Evolutionary conservation across 2,888 invertebrate species (phyloP).

Genomic region (Tiliacea citrago): DNA sequence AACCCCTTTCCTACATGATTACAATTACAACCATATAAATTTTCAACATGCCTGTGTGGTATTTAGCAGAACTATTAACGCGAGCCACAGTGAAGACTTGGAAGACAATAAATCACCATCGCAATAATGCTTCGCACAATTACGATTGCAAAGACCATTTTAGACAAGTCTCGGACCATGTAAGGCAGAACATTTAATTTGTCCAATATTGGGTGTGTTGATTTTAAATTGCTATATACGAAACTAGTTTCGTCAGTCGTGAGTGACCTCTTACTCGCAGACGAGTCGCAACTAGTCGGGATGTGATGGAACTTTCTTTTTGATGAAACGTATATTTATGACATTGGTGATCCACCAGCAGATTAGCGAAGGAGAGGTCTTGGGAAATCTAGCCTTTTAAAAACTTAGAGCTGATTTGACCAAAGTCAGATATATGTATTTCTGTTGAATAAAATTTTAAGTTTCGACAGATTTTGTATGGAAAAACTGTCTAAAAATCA

Average conservation of each 20-base stretch:
- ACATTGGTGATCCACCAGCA: constrained; percentile 51
- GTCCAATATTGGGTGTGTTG: constrained; percentile 72
- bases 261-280: constrained; percentile 75
- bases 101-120: constrained; percentile 50
- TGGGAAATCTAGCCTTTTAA: background rate
- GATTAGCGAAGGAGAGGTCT: constrained; percentile 17
- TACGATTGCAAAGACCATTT: constrained; percentile 62
- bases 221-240: constrained; percentile 68
- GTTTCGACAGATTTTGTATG: no score
- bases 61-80: constrained; percentile 49
- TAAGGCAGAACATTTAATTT: constrained; percentile 65
- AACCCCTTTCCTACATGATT: constrained; percentile 13
- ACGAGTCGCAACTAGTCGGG: constrained; percentile 74
- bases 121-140: constrained; percentile 57
- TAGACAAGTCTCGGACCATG: constrained; percentile 57
- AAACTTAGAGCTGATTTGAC: background rate
- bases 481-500: no score
- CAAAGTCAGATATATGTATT: background rate
- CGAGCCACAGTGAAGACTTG: constrained; percentile 31
- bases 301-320: constrained; percentile 75
- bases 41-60: constrained; percentile 17
- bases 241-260: constrained; percentile 74
- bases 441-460: no score
- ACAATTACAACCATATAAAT: constrained; percentile 20
- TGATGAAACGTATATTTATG: constrained; percentile 55